These are phyloP conservation scores for Conchocele bisecta DNA, from an alignment of 2,888 invertebrate genomes.

Conservation along the genomic window DNA sequence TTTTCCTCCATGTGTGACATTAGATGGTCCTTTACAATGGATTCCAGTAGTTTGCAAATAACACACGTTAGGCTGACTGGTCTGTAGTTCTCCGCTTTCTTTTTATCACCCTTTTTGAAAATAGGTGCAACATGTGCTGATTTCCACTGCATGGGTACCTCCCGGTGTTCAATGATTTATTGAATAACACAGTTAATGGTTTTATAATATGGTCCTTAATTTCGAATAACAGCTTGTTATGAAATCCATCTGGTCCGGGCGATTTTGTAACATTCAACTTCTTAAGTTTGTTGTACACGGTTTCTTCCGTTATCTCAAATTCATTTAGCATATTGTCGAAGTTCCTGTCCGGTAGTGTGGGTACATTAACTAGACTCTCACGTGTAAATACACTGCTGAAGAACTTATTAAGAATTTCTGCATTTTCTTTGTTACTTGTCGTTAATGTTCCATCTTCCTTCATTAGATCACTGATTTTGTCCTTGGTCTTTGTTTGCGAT, in stretches of 20 bases:
- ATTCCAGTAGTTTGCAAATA: constrained; percentile 14
- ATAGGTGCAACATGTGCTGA: constrained; percentile 1
- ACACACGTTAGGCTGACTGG: constrained; percentile 16
- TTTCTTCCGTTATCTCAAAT: not conserved
- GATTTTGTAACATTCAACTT: not conserved
- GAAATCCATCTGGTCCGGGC: constrained; percentile 6
- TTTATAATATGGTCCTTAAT: not conserved
- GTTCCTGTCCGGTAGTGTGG: not conserved
- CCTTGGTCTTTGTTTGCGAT: no score
- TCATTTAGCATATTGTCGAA: not conserved
- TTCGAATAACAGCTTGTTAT: constrained; percentile 2
- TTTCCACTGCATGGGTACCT: constrained; percentile 3
- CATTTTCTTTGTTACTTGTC: not conserved
- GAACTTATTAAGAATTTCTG: constrained; percentile 6
- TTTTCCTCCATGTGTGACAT: constrained; percentile 18
- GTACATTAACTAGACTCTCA: not conserved
- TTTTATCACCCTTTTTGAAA: constrained; percentile 14
- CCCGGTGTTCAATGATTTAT: no score
- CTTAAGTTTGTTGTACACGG: not conserved
- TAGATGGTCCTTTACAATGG: constrained; percentile 7
- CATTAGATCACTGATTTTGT: constrained; percentile 6
- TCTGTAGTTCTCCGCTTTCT: constrained; percentile 4
- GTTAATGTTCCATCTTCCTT: constrained; percentile 6
- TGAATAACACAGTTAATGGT: not conserved
- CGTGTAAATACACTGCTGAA: constrained; percentile 3